phyloP scores from a whole-genome alignment of 2,797 vertebrate genomes.

The Kryptolebias ocellatus region DNA sequence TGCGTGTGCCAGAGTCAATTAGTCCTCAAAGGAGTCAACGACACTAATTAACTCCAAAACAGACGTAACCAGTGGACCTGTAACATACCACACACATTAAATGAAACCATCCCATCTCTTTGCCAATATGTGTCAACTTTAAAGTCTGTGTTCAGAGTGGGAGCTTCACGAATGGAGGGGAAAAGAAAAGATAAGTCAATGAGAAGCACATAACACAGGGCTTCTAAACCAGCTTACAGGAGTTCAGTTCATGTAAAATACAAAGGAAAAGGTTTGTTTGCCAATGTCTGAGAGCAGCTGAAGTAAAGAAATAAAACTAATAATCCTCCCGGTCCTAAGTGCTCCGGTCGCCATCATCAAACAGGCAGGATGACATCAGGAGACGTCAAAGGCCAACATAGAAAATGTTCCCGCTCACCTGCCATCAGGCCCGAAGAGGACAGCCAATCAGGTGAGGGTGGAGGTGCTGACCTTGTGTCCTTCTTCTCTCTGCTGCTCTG shows the following conservation, averaged over 20 bases:
- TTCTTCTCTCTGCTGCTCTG: neutral
- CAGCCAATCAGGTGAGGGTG: conserved; percentile 14
- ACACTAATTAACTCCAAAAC: conserved; percentile 65
- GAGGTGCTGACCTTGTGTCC: conserved; percentile 9
- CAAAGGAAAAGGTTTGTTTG: neutral
- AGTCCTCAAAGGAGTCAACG: conserved; percentile 38
- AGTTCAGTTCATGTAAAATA: neutral
- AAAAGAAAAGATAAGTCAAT: conserved; percentile 27
- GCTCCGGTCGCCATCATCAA: neutral
- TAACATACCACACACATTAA: conserved; percentile 54
- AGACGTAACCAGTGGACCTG: conserved; percentile 54
- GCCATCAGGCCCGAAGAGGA: neutral
- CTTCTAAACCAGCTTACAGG: neutral
- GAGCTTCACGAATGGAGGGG: neutral
- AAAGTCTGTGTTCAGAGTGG: conserved; percentile 25
- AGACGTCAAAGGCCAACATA: conserved; percentile 27
- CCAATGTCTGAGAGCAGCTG: neutral
- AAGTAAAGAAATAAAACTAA: neutral
- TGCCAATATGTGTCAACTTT: conserved; percentile 43
- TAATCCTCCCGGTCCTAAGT: conserved; percentile 21
- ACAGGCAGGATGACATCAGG: conserved; percentile 16
- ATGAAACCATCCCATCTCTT: conserved; percentile 54
- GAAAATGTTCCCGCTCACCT: conserved; percentile 23
- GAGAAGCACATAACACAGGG: neutral
- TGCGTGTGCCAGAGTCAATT: conserved; percentile 32